Evolutionary conservation across 2,888 invertebrate species (phyloP), one percentile per base, ranked within the genome.

Genomic region (Labia minor): DNA sequence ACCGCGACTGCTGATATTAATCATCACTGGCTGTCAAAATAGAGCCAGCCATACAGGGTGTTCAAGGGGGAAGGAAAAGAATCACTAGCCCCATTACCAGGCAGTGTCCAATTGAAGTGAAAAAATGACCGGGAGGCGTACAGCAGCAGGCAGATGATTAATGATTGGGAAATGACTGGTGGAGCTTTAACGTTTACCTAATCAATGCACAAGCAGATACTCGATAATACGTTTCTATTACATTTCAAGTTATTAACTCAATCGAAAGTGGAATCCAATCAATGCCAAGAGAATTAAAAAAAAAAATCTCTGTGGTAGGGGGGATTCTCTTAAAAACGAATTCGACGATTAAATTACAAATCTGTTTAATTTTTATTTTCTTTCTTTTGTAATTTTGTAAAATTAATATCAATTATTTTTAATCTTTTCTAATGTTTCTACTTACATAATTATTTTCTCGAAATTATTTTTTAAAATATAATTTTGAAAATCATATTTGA

Each of bases 11-110:
- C 49, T 49, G 49, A 10, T 49, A 49, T 49, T 49, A 49, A 49
- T 49, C 49, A 49, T 49, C 49, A 49, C 49, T 2, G 49, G n/a
- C 49, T 49, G 49, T 49, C 49, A 49, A 49, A 49, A 49, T 49
- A 49, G 3, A 4, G 14, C 14, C 14, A 4, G 3, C 3, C 49
- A 49, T 11, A 49, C n/a, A 49, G 49, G 49, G 49, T 49, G 49
- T 49, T 49, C n/a, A 16, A 49, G 14, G n/a, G 49, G 6, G n/a
- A 14, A 14, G 49, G 49, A 49, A 49, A 49, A 49, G 49, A 49
- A 49, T 49, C 49, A 49, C 49, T 49, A 49, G 49, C 49, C 49
- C 49, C 49, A 49, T 49, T 49, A 49, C 49, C 49, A 49, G 49
- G 2, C 16, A 10, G 8, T 49, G 49, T 49, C 49, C 49, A 49